These are phyloP conservation scores for Mastomys natalensis DNA, from an alignment of 2,113 vertebrate species.

Conservation along the genomic window DNA sequence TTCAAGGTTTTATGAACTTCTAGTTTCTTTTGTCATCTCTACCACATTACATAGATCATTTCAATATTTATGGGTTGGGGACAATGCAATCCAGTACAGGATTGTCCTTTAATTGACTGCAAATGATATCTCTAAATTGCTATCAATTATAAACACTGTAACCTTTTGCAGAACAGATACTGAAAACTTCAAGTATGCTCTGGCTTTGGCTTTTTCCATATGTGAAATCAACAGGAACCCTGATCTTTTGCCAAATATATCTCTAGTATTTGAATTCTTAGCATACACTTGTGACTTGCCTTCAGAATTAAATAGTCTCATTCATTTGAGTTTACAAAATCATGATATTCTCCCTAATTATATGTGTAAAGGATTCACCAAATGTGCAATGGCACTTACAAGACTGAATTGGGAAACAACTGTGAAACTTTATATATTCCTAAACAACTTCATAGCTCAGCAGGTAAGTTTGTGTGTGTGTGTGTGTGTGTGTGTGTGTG, in stretches of 20 bases:
- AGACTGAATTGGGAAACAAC: not conserved
- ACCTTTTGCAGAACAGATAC: not conserved
- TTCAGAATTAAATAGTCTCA: not conserved
- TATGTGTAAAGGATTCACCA: not conserved
- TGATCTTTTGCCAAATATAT: too few species aligned
- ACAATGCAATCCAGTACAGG: too few species aligned
- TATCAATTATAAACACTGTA: not conserved
- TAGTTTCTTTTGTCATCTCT: too few species aligned
- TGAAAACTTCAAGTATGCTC: not conserved
- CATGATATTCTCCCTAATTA: not conserved
- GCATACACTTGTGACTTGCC: not conserved
- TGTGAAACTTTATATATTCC: not conserved
- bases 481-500: too few species aligned
- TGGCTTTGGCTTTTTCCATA: not conserved
- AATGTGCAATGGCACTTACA: not conserved
- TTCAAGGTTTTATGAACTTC: too few species aligned
- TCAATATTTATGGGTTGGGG: too few species aligned
- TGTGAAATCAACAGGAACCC: not conserved
- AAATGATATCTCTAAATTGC: not conserved
- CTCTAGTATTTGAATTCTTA: not conserved
- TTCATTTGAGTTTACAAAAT: not conserved
- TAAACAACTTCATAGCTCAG: not conserved
- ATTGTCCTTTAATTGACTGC: too few species aligned
- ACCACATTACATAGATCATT: too few species aligned
- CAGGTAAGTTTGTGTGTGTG: not conserved